Percentiles rank a stretch among this genome's conserved stretches.
phyloP scores from a whole-genome alignment of 2,797 vertebrate genomes.

The Monodelphis domestica region DNA sequence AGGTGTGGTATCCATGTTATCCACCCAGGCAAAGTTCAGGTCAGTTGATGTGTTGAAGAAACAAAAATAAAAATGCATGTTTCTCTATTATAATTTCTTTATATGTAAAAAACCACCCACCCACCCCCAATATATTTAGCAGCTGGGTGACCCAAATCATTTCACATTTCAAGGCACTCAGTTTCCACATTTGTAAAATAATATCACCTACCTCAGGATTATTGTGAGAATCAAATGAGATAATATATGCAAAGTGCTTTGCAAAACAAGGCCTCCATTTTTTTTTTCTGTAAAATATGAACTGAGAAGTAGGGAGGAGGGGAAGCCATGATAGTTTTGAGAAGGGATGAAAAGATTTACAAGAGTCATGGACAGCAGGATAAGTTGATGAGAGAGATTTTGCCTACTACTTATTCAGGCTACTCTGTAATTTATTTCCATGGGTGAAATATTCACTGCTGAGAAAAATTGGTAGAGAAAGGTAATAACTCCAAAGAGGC shows the following conservation, averaged over 20 bases:
- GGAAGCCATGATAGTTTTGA: background rate
- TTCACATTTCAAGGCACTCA: too few species aligned
- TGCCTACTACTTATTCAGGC: background rate
- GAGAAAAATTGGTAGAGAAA: background rate
- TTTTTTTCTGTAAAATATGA: background rate
- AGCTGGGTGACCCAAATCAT: too few species aligned
- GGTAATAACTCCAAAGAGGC: background rate
- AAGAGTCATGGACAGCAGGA: background rate
- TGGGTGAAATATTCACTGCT: background rate
- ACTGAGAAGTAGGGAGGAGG: background rate
- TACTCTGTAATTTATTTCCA: background rate
- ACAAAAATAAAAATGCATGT: too few species aligned
- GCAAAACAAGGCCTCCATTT: background rate
- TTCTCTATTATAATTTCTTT: too few species aligned
- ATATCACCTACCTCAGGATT: background rate
- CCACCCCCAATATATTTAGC: too few species aligned
- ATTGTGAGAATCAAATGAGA: background rate
- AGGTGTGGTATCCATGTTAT: too few species aligned
- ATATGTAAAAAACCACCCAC: too few species aligned
- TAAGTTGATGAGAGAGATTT: background rate
- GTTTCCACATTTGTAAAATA: too few species aligned
- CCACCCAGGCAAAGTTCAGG: too few species aligned
- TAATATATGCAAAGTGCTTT: background rate
- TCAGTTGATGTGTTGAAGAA: too few species aligned
- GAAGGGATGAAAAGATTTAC: background rate